Percentiles rank a stretch among this genome's conserved stretches.
Evolutionary conservation across 2,888 invertebrate species (phyloP).

Genomic region (Galerucella pusilla): DNA sequence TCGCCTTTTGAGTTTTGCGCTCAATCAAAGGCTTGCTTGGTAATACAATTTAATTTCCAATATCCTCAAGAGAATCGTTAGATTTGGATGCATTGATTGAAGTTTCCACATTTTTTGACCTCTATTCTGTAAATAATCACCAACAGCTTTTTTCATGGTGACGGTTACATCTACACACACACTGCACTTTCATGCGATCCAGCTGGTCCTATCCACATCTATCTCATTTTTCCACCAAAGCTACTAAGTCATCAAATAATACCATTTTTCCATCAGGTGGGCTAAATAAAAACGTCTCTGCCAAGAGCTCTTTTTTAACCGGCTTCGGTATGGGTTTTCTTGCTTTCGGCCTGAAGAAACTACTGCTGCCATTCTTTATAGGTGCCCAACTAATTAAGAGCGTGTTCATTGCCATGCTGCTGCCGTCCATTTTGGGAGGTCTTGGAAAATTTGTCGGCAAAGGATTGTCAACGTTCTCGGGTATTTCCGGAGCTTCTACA

Average conservation of each 20-base stretch:
- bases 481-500: conserved; percentile 66
- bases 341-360: conserved; percentile 84
- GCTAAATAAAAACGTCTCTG: conserved; percentile 50
- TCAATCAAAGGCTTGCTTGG: too few species aligned
- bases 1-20: too few species aligned
- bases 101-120: too few species aligned
- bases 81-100: too few species aligned
- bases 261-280: conserved; percentile 23
- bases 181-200: neutral
- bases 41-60: too few species aligned
- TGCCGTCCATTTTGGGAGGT: conserved; percentile 85
- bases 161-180: neutral
- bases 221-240: neutral
- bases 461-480: conserved; percentile 74
- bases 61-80: too few species aligned
- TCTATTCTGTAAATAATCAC: neutral
- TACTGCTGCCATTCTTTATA: conserved; percentile 83
- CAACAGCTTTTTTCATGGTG: neutral
- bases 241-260: conserved; percentile 15
- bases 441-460: conserved; percentile 86
- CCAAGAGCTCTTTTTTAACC: conserved; percentile 73
- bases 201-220: neutral
- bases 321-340: conserved; percentile 76
- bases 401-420: conserved; percentile 83
- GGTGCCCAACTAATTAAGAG: conserved; percentile 87